Evolutionary conservation across 2,888 invertebrate species (phyloP).

Genomic region (Phortica magna): DNA sequence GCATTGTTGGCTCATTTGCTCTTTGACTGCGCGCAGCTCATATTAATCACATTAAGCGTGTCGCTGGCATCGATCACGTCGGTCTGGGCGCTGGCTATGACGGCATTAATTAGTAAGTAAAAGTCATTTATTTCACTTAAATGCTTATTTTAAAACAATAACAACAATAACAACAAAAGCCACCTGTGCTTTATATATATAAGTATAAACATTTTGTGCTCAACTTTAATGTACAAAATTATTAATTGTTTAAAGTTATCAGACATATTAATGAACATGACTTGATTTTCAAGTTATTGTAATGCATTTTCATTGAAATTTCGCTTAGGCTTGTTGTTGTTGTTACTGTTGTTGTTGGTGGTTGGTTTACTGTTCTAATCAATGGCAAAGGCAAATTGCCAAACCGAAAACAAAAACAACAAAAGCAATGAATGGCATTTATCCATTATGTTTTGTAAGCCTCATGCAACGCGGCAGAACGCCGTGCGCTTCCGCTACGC

Average conservation of each 20-base stretch:
- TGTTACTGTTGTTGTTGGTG: background rate
- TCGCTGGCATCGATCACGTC: conserved; percentile 92
- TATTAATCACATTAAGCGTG: conserved; percentile 91
- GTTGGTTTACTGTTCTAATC: background rate
- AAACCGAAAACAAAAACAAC: background rate
- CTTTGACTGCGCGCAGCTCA: conserved; percentile 82
- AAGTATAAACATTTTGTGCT: conserved; percentile 14
- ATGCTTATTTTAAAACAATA: conserved; percentile 57
- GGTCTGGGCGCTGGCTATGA: conserved; percentile 94
- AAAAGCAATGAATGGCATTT: background rate
- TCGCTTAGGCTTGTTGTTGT: background rate
- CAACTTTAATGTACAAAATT: conserved; percentile 58
- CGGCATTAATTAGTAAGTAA: conserved; percentile 93
- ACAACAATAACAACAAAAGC: conserved; percentile 45
- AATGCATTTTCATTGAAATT: background rate
- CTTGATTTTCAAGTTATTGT: background rate
- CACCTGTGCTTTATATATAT: conserved; percentile 40
- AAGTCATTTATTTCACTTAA: conserved; percentile 73
- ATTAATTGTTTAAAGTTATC: conserved; percentile 61
- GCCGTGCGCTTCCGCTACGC: background rate
- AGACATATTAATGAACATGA: background rate
- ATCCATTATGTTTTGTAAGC: background rate
- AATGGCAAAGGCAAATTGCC: background rate
- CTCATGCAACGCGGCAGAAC: background rate
- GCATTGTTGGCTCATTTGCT: background rate